Evolutionary conservation across 2,888 invertebrate genomes (phyloP).

Genomic region (Sylvicola fuscatus): DNA sequence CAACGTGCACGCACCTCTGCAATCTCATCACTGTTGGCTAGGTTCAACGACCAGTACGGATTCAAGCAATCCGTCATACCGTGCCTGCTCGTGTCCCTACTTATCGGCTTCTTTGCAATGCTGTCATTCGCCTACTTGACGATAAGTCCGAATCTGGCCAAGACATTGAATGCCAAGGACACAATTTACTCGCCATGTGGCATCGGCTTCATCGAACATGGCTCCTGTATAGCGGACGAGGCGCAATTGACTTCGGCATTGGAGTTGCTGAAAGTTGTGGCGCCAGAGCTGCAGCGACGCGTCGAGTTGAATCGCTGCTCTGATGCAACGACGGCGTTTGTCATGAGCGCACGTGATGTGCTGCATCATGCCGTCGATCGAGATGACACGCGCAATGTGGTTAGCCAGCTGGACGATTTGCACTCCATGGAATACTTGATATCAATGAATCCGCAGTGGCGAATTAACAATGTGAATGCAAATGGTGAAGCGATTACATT

Average conservation of each 20-base stretch:
- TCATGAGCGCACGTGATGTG: constrained; percentile 41
- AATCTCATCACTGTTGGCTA: too few relatives aligned
- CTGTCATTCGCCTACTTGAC: constrained; percentile 47
- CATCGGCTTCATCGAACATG: constrained; percentile 30
- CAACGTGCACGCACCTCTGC: too few relatives aligned
- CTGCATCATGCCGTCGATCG: constrained; percentile 31
- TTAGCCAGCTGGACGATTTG: constrained; percentile 29
- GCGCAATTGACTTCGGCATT: constrained; percentile 40
- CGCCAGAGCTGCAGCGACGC: constrained; percentile 37
- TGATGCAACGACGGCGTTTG: constrained; percentile 27
- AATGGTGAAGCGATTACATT: constrained; percentile 23
- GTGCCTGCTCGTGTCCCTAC: constrained; percentile 35
- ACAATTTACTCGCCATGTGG: constrained; percentile 33
- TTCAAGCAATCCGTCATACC: constrained; percentile 29
- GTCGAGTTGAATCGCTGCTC: constrained; percentile 22
- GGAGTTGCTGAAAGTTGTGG: constrained; percentile 38
- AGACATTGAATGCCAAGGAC: constrained; percentile 21
- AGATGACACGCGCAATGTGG: constrained; percentile 24
- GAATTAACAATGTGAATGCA: constrained; percentile 34
- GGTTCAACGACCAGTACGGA: too few relatives aligned
- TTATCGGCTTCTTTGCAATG: constrained; percentile 41
- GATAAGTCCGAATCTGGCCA: constrained; percentile 22
- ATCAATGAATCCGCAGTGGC: constrained; percentile 52
- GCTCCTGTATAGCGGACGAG: constrained; percentile 37
- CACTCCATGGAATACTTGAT: constrained; percentile 47